Conservation (phyloP, 2,888 invertebrate genomes). For the Cyrtodaria siliqua region DNA sequence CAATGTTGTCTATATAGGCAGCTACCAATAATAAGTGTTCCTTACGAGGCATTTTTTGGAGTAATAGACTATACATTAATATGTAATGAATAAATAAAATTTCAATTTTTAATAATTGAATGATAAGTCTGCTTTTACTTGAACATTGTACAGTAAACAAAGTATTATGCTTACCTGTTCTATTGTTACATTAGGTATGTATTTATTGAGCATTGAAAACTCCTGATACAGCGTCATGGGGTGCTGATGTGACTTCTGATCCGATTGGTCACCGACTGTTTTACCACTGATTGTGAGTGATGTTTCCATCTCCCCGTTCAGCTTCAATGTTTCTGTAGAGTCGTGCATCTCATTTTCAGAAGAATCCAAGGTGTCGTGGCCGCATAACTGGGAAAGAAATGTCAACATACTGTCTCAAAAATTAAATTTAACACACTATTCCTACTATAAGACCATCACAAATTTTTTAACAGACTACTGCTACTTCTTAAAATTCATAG, state of each 20-base stretch:
- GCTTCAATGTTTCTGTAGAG: constrained; percentile 19
- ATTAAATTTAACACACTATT: too few species aligned
- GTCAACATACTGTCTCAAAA: too few species aligned
- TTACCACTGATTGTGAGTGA: constrained; percentile 26
- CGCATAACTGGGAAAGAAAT: constrained; percentile 69
- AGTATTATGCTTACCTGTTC: constrained; percentile 86
- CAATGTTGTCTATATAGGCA: too few species aligned
- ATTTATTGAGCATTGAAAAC: constrained; percentile 91
- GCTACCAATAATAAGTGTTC: too few species aligned
- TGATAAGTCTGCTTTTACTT: too few species aligned
- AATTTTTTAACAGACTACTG: too few species aligned
- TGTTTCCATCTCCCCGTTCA: constrained; percentile 27
- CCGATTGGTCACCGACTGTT: constrained; percentile 42
- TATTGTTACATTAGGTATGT: constrained; percentile 90
- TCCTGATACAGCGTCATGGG: constrained; percentile 91
- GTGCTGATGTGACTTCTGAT: constrained; percentile 67
- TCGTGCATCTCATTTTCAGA: constrained; percentile 62
- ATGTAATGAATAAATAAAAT: too few species aligned
- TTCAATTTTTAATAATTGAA: constrained; percentile 1
- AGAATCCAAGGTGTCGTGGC: constrained; percentile 69
- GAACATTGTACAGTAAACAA: too few species aligned
- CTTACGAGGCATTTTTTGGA: too few species aligned
- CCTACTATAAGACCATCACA: too few species aligned
- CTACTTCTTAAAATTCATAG: too few species aligned
- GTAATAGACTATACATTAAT: too few species aligned